Percentiles rank a stretch among this genome's conserved stretches.
These are phyloP conservation scores for Brachyopa scutellaris DNA, from an alignment of 2,888 invertebrate species.

Conservation along the genomic window DNA sequence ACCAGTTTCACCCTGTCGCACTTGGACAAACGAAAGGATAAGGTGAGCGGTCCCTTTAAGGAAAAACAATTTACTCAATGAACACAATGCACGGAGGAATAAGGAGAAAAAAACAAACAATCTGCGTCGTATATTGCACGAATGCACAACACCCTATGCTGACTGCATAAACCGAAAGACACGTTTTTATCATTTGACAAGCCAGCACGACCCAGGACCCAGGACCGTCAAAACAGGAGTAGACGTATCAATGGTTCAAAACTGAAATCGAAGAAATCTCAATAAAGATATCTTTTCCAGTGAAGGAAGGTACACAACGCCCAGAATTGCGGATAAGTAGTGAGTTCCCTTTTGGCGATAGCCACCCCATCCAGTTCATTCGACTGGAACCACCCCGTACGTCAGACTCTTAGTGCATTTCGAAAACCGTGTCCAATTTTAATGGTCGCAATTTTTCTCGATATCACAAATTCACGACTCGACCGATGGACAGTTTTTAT, in stretches of 20 bases:
- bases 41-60: conserved; percentile 48
- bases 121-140: conserved; percentile 68
- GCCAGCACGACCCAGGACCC: too few species aligned
- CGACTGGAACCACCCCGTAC: conserved; percentile 40
- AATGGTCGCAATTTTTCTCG: conserved; percentile 57
- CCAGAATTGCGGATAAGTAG: background rate
- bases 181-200: conserved; percentile 68
- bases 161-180: conserved; percentile 36
- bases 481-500: conserved; percentile 32
- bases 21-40: conserved; percentile 33
- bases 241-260: background rate
- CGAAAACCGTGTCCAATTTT: conserved; percentile 56
- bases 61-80: conserved; percentile 65
- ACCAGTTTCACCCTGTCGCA: background rate
- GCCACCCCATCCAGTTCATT: conserved; percentile 20
- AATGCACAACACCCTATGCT: conserved; percentile 63
- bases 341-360: background rate
- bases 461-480: conserved; percentile 53
- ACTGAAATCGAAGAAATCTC: conserved; percentile 38
- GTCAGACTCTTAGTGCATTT: background rate
- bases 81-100: conserved; percentile 36
- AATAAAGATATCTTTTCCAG: conserved; percentile 57
- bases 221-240: too few species aligned
- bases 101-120: conserved; percentile 61
- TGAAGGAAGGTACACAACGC: conserved; percentile 9